phyloP scores from a whole-genome alignment of 1,140 invertebrate species.

The Lepidostoma basale region DNA sequence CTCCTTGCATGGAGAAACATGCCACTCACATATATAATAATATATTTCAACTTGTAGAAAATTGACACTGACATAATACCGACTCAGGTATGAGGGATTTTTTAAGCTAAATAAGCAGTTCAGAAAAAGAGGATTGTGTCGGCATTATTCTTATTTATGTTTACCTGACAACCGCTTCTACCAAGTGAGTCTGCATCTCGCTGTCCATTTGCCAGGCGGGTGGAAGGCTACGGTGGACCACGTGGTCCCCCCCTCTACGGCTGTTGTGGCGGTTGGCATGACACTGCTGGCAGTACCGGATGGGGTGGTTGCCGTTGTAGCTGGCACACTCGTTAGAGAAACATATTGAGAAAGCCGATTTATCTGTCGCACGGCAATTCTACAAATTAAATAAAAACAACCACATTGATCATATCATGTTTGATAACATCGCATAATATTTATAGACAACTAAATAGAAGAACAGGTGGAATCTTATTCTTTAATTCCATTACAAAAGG shows the following conservation, averaged over 20 bases:
- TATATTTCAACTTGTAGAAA: no score
- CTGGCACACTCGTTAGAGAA: constrained; percentile 96
- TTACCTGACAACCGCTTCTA: constrained; percentile 95
- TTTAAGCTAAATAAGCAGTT: not conserved
- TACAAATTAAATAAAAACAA: constrained; percentile 54
- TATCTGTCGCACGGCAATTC: constrained; percentile 92
- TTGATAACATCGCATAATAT: no score
- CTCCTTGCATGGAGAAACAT: no score
- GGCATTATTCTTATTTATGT: not conserved
- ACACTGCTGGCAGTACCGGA: constrained; percentile 91
- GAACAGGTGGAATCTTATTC: no score
- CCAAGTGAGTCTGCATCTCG: constrained; percentile 91
- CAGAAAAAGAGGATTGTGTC: constrained; percentile 36
- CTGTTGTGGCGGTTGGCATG: constrained; percentile 89
- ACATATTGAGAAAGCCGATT: constrained; percentile 94
- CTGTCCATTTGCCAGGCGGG: constrained; percentile 86
- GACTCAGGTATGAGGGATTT: not conserved
- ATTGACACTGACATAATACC: no score
- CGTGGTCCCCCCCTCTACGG: constrained; percentile 83
- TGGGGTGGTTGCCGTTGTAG: constrained; percentile 94
- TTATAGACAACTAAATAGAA: no score
- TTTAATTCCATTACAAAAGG: no score
- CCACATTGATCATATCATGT: no score
- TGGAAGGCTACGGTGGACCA: constrained; percentile 85
- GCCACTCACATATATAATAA: no score